These are phyloP conservation scores for Plemyria rubiginata DNA, from an alignment of 2,888 invertebrate species.

Conservation along the genomic window DNA sequence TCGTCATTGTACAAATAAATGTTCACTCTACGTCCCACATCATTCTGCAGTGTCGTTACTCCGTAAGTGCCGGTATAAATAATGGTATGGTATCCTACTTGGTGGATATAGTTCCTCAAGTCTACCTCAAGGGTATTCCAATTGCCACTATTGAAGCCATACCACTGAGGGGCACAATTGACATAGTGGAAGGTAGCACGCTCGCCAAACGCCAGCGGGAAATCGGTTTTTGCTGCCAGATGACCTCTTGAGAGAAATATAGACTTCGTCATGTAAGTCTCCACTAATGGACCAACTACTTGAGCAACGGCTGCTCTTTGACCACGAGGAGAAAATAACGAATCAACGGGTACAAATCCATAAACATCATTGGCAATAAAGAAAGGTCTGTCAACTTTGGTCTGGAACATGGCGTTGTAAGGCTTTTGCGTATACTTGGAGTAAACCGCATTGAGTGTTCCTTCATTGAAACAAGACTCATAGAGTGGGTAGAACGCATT, in stretches of 20 bases:
- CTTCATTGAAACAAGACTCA: constrained; percentile 73
- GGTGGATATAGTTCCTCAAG: constrained; percentile 67
- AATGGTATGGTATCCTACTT: constrained; percentile 59
- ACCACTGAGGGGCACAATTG: constrained; percentile 89
- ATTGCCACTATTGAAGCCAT: constrained; percentile 85
- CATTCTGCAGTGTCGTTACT: constrained; percentile 79
- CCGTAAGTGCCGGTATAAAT: constrained; percentile 87
- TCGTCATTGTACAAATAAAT: constrained; percentile 68
- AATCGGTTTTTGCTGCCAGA: constrained; percentile 87
- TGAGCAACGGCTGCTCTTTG: constrained; percentile 60
- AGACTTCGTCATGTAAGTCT: constrained; percentile 69
- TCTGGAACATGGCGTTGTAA: constrained; percentile 72
- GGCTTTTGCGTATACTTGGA: constrained; percentile 74
- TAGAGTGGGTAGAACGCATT: constrained; percentile 64
- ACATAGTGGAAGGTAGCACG: constrained; percentile 87
- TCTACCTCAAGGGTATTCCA: constrained; percentile 84
- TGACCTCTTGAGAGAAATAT: constrained; percentile 86
- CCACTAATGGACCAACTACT: constrained; percentile 57
- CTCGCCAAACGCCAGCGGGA: constrained; percentile 85
- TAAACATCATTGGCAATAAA: constrained; percentile 64
- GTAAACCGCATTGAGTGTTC: constrained; percentile 57
- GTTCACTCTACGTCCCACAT: constrained; percentile 59
- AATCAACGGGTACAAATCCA: constrained; percentile 57
- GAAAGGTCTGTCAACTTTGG: constrained; percentile 65
- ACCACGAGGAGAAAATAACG: constrained; percentile 64